Conservation (phyloP, 2,797 vertebrate species). For the Alfaro cultratus region DNA sequence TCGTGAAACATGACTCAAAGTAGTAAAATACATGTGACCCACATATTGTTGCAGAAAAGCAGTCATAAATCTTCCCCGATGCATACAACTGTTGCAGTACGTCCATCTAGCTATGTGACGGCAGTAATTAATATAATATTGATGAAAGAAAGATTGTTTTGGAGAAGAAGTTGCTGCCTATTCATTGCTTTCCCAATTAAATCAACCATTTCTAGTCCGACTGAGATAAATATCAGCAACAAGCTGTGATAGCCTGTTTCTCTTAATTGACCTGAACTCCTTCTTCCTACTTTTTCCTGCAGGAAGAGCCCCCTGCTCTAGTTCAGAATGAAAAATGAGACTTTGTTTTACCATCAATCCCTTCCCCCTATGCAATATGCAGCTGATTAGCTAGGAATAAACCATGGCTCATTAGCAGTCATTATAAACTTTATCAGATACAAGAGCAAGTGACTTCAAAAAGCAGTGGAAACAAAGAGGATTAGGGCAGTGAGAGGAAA, state of each 20-base stretch:
- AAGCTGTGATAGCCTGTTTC: background rate
- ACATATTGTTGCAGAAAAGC: background rate
- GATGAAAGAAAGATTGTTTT: background rate
- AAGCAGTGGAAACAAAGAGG: constrained; percentile 45
- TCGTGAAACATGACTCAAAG: background rate
- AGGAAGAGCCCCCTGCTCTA: background rate
- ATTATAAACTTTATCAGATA: constrained; percentile 57
- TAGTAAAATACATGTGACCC: background rate
- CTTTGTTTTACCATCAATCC: background rate
- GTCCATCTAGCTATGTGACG: background rate
- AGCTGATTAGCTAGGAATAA: constrained; percentile 50
- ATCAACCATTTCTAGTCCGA: background rate
- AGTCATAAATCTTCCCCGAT: background rate
- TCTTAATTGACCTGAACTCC: constrained; percentile 1
- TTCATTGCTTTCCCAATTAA: background rate
- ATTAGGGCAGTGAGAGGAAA: constrained; percentile 33
- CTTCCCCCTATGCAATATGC: constrained; percentile 27
- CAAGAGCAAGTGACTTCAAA: constrained; percentile 37
- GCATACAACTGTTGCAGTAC: background rate
- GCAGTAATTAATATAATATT: background rate
- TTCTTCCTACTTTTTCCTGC: constrained; percentile 10
- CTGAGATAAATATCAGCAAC: background rate
- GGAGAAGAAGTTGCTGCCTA: too few relatives aligned
- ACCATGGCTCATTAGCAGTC: constrained; percentile 55
- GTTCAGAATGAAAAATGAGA: constrained; percentile 26